phyloP scores from a whole-genome alignment of 2,113 vertebrate species.

The Pomatostomus ruficeps region DNA sequence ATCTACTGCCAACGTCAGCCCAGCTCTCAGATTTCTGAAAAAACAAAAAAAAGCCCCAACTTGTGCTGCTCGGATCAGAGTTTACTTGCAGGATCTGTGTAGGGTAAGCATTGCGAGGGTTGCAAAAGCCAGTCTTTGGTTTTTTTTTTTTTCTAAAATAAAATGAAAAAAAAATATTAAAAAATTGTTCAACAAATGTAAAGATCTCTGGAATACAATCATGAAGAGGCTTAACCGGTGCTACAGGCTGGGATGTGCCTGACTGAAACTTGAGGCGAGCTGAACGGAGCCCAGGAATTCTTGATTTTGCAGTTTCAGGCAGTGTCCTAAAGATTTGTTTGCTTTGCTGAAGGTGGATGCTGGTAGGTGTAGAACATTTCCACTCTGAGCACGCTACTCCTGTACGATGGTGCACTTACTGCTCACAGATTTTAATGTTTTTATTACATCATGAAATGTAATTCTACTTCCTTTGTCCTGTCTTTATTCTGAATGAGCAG shows the following conservation, averaged over 20 bases:
- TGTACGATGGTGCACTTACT: conserved; percentile 76
- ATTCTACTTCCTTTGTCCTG: conserved; percentile 60
- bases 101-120: conserved; percentile 50
- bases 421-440: conserved; percentile 73
- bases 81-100: conserved; percentile 63
- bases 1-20: conserved; percentile 68
- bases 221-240: conserved; percentile 16
- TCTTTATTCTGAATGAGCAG: conserved; percentile 44
- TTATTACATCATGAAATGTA: conserved; percentile 76
- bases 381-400: conserved; percentile 79
- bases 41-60: conserved; percentile 38
- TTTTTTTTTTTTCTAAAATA: conserved; percentile 29
- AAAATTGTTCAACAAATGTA: background rate
- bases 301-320: conserved; percentile 22
- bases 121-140: conserved; percentile 39
- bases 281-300: background rate
- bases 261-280: background rate
- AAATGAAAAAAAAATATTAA: background rate
- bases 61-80: conserved; percentile 82
- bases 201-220: conserved; percentile 16
- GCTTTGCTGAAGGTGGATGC: conserved; percentile 64
- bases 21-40: conserved; percentile 56
- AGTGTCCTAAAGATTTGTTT: conserved; percentile 16
- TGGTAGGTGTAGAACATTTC: conserved; percentile 76
- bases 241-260: conserved; percentile 25